Evolutionary conservation across 2,888 invertebrate species (phyloP).

Genomic region (Trichogramma dendrolimi): DNA sequence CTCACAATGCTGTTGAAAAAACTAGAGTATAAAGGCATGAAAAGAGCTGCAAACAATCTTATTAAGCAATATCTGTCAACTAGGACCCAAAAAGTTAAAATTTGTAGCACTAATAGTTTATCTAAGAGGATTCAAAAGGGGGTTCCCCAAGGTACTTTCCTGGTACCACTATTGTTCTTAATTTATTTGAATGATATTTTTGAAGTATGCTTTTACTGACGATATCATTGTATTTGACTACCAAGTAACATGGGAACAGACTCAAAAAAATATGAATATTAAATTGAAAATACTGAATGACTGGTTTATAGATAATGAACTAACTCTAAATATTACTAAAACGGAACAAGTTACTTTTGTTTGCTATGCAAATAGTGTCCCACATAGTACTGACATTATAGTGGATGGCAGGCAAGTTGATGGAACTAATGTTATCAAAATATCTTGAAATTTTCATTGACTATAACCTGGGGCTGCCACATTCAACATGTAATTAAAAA

Average conservation of each 20-base stretch:
- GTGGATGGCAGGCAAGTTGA: neutral
- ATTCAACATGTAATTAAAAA: conserved; percentile 4
- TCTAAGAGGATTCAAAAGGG: neutral
- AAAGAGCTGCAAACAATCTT: conserved; percentile 1
- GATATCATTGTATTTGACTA: conserved; percentile 13
- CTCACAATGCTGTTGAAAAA: conserved; percentile 25
- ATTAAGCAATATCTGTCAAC: conserved; percentile 4
- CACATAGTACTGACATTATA: neutral
- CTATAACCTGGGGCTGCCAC: conserved; percentile 1
- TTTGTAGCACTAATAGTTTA: conserved; percentile 4
- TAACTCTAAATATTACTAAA: conserved; percentile 10
- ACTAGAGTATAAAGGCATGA: conserved; percentile 21
- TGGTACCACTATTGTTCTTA: conserved; percentile 11
- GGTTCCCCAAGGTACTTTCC: conserved; percentile 21
- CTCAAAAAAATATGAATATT: neutral
- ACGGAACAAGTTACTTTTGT: conserved; percentile 14
- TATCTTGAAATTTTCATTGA: conserved; percentile 4
- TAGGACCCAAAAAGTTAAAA: conserved; percentile 10
- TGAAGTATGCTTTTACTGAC: conserved; percentile 15
- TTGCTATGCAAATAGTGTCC: conserved; percentile 11
- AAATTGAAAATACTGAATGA: neutral
- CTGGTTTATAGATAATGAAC: conserved; percentile 9
- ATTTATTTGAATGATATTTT: conserved; percentile 16
- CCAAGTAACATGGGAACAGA: conserved; percentile 3
- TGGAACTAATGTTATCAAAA: conserved; percentile 5